phyloP scores from a whole-genome alignment of 2,888 invertebrate genomes.

The Epistrophella euchroma region DNA sequence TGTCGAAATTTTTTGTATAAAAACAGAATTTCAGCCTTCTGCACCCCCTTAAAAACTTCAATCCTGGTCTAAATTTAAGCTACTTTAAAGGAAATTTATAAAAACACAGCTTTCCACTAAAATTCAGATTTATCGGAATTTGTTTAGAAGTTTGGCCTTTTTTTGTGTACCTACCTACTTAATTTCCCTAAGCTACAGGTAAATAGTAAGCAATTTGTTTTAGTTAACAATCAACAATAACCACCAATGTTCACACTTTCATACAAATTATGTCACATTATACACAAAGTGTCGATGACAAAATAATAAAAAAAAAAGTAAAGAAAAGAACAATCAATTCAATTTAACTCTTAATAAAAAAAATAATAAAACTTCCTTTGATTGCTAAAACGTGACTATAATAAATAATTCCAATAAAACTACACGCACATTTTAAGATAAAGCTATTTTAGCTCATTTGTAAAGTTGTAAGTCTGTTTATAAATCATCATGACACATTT shows the following conservation, averaged over 20 bases:
- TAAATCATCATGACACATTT: not conserved
- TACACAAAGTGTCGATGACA: not conserved
- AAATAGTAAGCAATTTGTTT: too few species aligned
- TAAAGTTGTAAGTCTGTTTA: too few species aligned
- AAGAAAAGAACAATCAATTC: conserved; percentile 17
- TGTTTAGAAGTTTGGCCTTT: too few species aligned
- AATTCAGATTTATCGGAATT: too few species aligned
- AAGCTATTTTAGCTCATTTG: not conserved
- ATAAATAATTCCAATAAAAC: conserved; percentile 30
- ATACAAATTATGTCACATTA: not conserved
- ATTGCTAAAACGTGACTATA: conserved; percentile 60
- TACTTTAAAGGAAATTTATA: too few species aligned
- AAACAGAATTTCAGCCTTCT: too few species aligned
- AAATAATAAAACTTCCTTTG: conserved; percentile 19
- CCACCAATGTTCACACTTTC: not conserved
- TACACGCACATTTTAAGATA: conserved; percentile 23
- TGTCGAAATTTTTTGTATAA: too few species aligned
- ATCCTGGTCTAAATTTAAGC: too few species aligned
- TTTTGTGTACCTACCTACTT: too few species aligned
- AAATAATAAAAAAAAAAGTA: not conserved
- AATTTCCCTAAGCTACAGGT: too few species aligned
- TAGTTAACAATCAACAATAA: not conserved
- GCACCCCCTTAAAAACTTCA: too few species aligned
- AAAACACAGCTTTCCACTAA: too few species aligned
- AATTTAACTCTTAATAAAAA: conserved; percentile 14